Base-by-base conservation (phyloP, 1,140 invertebrate species). In the Eurosta solidaginis region DNA sequence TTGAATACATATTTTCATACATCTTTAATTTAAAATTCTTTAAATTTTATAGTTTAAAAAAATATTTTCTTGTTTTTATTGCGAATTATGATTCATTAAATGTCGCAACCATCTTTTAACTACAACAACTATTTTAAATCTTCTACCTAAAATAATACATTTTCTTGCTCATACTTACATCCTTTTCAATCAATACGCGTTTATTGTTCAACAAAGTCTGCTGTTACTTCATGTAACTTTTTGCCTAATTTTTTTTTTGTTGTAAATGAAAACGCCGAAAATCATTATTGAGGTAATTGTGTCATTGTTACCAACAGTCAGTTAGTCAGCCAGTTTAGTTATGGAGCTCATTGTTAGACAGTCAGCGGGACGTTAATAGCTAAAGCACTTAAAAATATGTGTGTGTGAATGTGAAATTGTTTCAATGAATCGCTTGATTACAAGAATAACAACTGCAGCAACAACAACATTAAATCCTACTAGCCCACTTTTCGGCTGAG, bases 391-490 rank as follows among this genome's bases (percentile, higher is more conserved):
- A 47, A 47, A 47, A 47, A 12, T 3, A n/a, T 47, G n/a, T n/a
- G n/a, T n/a, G n/a, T 52, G 20, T 52, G 49, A 1, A 29, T 20
- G 36, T 1, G 9, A 17, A 20, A 68, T 9, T 20, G 33, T 68
- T 68, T 68, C 17, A 40, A 68, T 68, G n/a, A 40, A 68, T 68
- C n/a, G 59, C 27, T 1, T 40, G 59, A 68, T 59, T 59, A 33
- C 54, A 36, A 59, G 27, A 14, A 59, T 33, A 10, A 5, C 14
- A 59, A 17, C 7, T 3, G 27, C 25, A 25, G 14, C 52, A 17
- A 22, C 52, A 59, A 68, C 27, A 68, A 68, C 17, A 40, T 20
- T 68, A n/a, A 68, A 68, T 68, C n/a, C 59, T 68, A 68, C 59
- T 68, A 68, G 59, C 59, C 59, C 59, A 68, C 59, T 68, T 68